Base-by-base conservation (phyloP, 2,113 vertebrate genomes). In the Bufo gargarizans region DNA sequence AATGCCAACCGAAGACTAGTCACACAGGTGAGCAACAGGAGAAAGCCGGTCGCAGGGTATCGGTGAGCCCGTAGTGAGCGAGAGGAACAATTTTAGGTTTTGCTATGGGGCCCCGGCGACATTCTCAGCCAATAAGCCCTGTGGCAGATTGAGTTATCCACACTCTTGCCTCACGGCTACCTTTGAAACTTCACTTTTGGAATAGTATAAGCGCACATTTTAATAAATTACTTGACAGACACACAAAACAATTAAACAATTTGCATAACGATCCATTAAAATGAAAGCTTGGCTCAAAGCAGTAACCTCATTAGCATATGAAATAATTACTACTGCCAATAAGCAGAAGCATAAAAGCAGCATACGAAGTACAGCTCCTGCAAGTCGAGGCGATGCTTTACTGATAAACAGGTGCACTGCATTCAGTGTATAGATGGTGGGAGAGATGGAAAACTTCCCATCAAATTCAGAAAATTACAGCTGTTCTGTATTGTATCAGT, bases 251-350 rank as follows among this genome's bases (percentile, higher is more conserved):
- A 61, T 19, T 19, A 61, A 71, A 43, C 67, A 43, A 71, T 71
- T 71, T 71, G 67, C 67, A 71, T 71, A 71, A 71, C 9, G 10
- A 71, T 3, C 67, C 67, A 71, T 71, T 71, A 71, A 43, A 71
- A 12, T 71, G 67, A 71, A 43, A 71, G n/a, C 22, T 71, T 43
- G 67, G 67, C 63, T 65, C 19, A 6, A 65, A 65, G n/a, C 19
- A 9, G 63, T 69, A 33, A 69, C 65, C 22, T 71, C 22, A 71
- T 71, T 71, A 71, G 11, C 67, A 71, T 71, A 71, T 43, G 67
- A 71, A 71, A 71, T 13, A 71, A 69, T 69, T 69, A 69, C 65
- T 8, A 69, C n/a, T 69, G 65, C 65, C 65, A 69, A 71, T 71
- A 71, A 71, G 12, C 12, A 7, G 67, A 71, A 12, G 67, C 22